Base-by-base conservation (phyloP, 2,797 vertebrate genomes). In the Champsocephalus esox region DNA sequence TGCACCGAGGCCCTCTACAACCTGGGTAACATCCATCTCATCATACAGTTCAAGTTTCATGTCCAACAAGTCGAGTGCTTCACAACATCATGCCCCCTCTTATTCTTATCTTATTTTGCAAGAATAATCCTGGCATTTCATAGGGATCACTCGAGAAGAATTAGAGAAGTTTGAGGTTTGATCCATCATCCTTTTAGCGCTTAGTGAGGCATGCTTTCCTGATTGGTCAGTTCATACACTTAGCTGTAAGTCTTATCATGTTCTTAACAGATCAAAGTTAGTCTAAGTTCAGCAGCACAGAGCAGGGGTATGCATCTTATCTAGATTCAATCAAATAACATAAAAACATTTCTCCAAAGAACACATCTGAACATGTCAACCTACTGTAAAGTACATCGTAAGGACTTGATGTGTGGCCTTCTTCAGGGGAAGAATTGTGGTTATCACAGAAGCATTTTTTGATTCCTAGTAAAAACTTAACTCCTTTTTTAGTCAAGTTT, bases 1-100 rank as follows among this genome's bases (percentile, higher is more conserved):
- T 99, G 98, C 91, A 98, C 98, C 0, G 98, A 99, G 92, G 97
- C 96, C 3, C 96, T 99, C 75, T 98, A 99, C 83, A 99, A 99
- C 90, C 94, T 99, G 82, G 98, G 98, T 93, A 87, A 66, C 49
- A n/a, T 12, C 54, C 14, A 12, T 46, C 55, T 4, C 28, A 60
- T 51, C 10, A 13, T 52, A 14, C 13, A 9, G 12, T 12, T 41
- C 12, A 21, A 24, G 43, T 28, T 28, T 28, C 28, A 28, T 28
- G 28, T 28, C 28, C 28, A 28, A 28, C 28, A 28, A 28, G 17
- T 2, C 32, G 38, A 28, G 12, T 14, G 21, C 19, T 21, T 44
- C 9, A 17, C 46, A 64, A 9, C 12, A 41, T 41, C 21, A 50
- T 9, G 21, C n/a, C 28, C 14, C 44, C 2, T 45, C 13, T 46